Percentiles rank a stretch among this genome's conserved stretches.
phyloP scores from a whole-genome alignment of 2,797 vertebrate genomes.

The Pristis pectinata region DNA sequence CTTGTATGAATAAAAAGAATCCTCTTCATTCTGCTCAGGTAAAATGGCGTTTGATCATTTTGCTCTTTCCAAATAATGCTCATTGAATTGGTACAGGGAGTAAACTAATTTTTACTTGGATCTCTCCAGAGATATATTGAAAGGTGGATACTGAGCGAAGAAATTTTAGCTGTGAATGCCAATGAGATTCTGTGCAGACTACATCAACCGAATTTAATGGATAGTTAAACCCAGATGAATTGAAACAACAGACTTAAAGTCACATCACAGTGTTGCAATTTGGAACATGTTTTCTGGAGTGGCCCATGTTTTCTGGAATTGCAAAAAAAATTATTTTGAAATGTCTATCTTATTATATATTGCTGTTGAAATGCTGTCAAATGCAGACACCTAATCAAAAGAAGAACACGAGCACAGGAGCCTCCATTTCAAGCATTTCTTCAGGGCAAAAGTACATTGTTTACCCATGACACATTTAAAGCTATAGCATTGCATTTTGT shows the following conservation, averaged over 20 bases:
- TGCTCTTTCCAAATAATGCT: background rate
- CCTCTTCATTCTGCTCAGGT: background rate
- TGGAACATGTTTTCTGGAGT: background rate
- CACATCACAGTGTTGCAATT: background rate
- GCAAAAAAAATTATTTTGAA: background rate
- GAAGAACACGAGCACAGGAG: background rate
- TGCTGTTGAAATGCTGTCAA: constrained; percentile 26
- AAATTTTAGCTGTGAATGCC: background rate
- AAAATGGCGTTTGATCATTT: background rate
- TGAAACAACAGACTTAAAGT: background rate
- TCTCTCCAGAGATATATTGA: background rate
- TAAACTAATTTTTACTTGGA: background rate
- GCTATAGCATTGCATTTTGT: background rate
- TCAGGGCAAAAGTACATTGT: background rate
- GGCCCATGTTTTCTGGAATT: background rate
- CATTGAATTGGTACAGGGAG: background rate
- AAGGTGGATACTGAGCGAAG: background rate
- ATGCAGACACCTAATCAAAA: background rate
- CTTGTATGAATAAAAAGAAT: too few species aligned
- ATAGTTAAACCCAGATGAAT: background rate
- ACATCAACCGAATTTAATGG: background rate
- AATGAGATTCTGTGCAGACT: background rate
- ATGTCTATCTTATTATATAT: background rate
- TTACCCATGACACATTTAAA: background rate
- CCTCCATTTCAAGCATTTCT: constrained; percentile 4